These are phyloP conservation scores for Halichoerus grypus DNA, from an alignment of 2,113 vertebrate genomes.

Conservation along the genomic window DNA sequence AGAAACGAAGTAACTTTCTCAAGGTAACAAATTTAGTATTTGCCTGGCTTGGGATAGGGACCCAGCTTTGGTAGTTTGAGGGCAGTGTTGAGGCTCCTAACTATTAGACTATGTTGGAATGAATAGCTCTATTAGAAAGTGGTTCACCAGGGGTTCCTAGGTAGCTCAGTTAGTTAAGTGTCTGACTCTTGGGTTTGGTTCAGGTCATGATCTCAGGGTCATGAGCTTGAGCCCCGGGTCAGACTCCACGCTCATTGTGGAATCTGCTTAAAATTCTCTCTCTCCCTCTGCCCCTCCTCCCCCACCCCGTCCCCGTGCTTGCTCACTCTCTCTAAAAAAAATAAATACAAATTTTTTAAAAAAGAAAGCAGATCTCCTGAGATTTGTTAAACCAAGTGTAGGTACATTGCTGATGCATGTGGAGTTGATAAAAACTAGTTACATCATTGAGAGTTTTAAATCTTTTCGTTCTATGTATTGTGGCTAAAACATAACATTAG, in stretches of 20 bases:
- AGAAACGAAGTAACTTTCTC: not conserved
- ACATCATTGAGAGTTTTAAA: not conserved
- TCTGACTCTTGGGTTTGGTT: not conserved
- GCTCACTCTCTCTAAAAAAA: not conserved
- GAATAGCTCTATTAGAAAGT: not conserved
- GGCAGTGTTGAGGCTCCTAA: not conserved
- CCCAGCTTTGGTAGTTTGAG: too few relatives aligned
- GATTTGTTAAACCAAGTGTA: not conserved
- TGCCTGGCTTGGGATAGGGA: not conserved
- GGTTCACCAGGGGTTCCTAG: not conserved
- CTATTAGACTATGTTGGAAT: accelerated
- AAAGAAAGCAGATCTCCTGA: not conserved
- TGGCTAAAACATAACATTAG: not conserved
- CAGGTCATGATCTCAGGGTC: not conserved
- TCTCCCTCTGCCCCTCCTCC: not conserved
- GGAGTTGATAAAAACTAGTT: not conserved
- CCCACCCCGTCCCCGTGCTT: not conserved
- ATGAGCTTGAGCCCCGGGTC: not conserved
- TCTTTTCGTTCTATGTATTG: not conserved
- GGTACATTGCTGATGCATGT: not conserved
- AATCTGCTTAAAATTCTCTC: not conserved
- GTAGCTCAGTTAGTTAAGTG: not conserved
- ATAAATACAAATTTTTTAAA: not conserved
- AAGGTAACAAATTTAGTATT: not conserved
- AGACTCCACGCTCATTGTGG: not conserved